Evolutionary conservation across 2,113 vertebrate genomes (phyloP).

Genomic region (Rhinogobius similis): DNA sequence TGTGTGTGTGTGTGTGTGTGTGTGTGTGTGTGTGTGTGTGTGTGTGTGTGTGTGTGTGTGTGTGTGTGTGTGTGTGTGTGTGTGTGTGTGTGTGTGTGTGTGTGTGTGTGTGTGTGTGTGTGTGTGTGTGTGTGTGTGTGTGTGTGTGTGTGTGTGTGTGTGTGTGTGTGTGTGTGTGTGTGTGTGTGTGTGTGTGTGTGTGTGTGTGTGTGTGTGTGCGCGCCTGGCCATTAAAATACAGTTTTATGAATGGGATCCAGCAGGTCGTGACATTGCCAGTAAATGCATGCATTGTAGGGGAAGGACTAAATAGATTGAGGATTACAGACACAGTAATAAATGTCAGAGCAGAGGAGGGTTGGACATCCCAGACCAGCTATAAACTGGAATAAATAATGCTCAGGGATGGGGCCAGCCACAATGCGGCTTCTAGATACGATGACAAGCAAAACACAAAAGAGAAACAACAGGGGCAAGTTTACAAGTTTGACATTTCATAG

Average conservation of each 20-base stretch:
- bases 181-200: background rate
- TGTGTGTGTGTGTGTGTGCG: background rate
- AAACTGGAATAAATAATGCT: conserved; percentile 3
- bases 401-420: background rate
- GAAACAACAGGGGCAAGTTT: background rate
- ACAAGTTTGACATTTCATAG: background rate
- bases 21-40: background rate
- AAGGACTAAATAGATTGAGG: conserved; percentile 6
- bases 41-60: background rate
- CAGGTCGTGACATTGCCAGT: conserved; percentile 3
- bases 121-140: background rate
- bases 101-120: background rate
- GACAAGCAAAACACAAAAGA: background rate
- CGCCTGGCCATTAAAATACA: conserved; percentile 10
- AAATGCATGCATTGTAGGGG: background rate
- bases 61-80: background rate
- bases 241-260: conserved; percentile 31
- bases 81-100: background rate
- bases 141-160: background rate
- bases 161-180: background rate
- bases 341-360: conserved; percentile 5
- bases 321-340: conserved; percentile 12
- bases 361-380: conserved; percentile 3
- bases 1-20: background rate
- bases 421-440: background rate